phyloP scores from a whole-genome alignment of 2,113 vertebrate species.

The Myiagra hebetior region DNA sequence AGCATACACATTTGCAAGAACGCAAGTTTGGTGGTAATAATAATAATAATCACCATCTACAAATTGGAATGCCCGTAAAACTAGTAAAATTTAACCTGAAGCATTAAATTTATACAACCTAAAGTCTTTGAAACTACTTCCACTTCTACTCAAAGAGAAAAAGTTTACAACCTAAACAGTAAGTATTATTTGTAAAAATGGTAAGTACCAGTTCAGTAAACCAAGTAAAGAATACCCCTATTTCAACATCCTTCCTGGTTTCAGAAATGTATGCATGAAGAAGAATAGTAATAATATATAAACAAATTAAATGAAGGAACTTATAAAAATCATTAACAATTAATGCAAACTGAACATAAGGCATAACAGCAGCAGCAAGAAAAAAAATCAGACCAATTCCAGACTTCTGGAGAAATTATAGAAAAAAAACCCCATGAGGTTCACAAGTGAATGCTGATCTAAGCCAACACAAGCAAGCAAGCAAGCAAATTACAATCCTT shows the following conservation, averaged over 20 bases:
- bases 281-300: neutral
- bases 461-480: neutral
- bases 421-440: rapidly evolving
- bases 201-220: neutral
- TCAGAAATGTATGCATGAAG: neutral
- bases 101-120: neutral
- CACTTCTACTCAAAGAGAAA: neutral
- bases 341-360: neutral
- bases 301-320: neutral
- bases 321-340: neutral
- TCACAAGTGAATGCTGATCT: neutral
- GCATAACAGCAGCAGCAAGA: neutral
- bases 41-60: neutral
- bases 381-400: neutral
- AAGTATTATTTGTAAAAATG: neutral
- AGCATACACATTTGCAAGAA: neutral
- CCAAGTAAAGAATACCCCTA: neutral
- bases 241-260: neutral
- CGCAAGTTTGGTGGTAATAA: neutral
- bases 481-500: neutral
- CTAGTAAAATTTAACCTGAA: neutral
- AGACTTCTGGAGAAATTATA: neutral
- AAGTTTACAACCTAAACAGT: neutral
- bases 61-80: neutral
- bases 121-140: neutral